Base-by-base conservation (phyloP, 2,797 vertebrate species). In the Podargus strigoides region DNA sequence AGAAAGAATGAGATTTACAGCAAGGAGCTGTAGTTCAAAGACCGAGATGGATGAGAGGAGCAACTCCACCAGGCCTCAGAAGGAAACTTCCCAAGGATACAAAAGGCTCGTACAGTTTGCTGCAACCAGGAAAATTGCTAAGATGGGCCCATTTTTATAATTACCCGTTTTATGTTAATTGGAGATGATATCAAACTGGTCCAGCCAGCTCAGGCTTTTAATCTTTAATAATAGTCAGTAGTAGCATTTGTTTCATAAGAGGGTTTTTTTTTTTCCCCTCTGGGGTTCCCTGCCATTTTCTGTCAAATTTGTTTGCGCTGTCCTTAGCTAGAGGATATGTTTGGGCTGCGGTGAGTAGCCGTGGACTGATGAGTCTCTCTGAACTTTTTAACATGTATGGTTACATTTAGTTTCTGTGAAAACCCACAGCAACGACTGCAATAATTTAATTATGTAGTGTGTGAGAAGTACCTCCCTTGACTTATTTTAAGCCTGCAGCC, bases 401-500 rank as follows among this genome's bases (percentile, higher is more conserved):
- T 55, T 86, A 24, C 27, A 3, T 60, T 52, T 73, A 39, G 9
- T 47, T 62, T 70, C 62, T 72, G 8, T 49, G 42, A 84, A 80
- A 77, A 34, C 1, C 52, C 70, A 21, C 36, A 67, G 64, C 58
- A 91, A 63, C 74, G 49, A 67, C 46, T 80, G 42, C 37, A 34
- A 37, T 68, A 73, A 89, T 86, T 83, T 39, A 63, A 78, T 74
- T 34, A 67, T 12, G 53, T 12, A 20, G 13, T 23, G 23, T 84
- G 22, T 63, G 87, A 75, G 44, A 81, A 89, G 70, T 32, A 50
- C 67, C 41, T 89, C 30, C 64, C 82, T 82, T 85, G 62, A 62
- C 53, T 72, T 85, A 58, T 70, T 94, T 70, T 47, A 50, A 78
- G 49, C 16, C 34, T 78, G n/a, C 42, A 85, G 79, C 75, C 58